These are phyloP conservation scores for Rhineura floridana DNA, from an alignment of 2,113 vertebrate genomes.

Conservation along the genomic window DNA sequence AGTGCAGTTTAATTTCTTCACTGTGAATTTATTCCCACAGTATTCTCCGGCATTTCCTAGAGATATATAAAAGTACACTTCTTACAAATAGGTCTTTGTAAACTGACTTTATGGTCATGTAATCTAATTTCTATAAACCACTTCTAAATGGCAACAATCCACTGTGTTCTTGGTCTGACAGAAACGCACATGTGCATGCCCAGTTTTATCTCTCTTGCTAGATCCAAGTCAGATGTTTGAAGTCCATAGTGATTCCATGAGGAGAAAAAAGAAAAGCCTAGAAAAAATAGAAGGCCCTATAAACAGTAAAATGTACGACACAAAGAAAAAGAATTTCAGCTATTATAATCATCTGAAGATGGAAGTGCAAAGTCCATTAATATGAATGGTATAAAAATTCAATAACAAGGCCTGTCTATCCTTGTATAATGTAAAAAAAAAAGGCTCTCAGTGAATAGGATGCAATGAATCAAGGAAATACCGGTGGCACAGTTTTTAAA, in stretches of 20 bases:
- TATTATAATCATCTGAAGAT: constrained; percentile 17
- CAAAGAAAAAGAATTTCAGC: neutral
- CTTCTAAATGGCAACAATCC: constrained; percentile 48
- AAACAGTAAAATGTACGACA: neutral
- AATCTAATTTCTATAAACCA: constrained; percentile 53
- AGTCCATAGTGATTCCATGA: constrained; percentile 27
- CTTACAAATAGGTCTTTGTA: constrained; percentile 52
- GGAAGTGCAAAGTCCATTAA: neutral
- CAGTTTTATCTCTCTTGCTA: neutral
- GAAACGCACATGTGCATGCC: constrained; percentile 17
- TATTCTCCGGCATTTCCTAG: constrained; percentile 31
- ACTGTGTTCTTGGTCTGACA: constrained; percentile 56
- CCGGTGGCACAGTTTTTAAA: constrained; percentile 34
- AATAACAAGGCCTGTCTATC: neutral
- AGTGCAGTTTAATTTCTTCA: constrained; percentile 37
- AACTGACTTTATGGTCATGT: constrained; percentile 44
- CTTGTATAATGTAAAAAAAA: neutral
- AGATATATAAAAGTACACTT: constrained; percentile 48
- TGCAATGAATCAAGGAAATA: neutral
- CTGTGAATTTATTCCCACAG: constrained; percentile 9
- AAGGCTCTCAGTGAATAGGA: neutral
- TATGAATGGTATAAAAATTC: constrained; percentile 9
- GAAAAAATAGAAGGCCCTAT: neutral
- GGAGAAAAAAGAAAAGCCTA: neutral
- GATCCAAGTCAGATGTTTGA: constrained; percentile 20